phyloP scores from a whole-genome alignment of 2,888 invertebrate genomes.

The Trissolcus brochymenae region DNA sequence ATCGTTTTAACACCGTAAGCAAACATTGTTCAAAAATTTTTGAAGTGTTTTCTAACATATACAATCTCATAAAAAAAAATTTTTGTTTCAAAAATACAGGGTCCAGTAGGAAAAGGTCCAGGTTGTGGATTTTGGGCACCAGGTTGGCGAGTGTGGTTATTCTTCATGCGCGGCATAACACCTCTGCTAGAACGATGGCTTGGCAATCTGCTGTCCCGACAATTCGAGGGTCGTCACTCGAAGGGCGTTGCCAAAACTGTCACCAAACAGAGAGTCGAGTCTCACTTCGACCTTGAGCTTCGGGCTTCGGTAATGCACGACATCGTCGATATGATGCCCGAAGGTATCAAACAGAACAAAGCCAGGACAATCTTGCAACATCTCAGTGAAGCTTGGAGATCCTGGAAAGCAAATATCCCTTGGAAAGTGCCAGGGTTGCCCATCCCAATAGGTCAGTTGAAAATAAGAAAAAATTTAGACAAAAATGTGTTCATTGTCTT shows the following conservation, averaged over 20 bases:
- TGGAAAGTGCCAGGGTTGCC: constrained; percentile 99
- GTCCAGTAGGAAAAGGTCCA: constrained; percentile 98
- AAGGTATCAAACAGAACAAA: constrained; percentile 99
- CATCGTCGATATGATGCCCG: constrained; percentile 99
- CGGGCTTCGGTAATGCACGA: constrained; percentile 98
- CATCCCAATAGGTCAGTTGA: constrained; percentile 85
- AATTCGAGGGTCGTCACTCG: constrained; percentile 99
- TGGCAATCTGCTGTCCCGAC: constrained; percentile 98
- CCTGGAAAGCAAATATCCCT: constrained; percentile 99
- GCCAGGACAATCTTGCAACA: constrained; percentile 99
- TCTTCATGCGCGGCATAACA: constrained; percentile 99
- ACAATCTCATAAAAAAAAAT: no score
- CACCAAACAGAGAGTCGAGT: constrained; percentile 99
- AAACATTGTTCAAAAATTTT: no score
- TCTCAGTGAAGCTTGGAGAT: constrained; percentile 99
- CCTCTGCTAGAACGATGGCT: constrained; percentile 98
- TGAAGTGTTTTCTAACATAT: no score
- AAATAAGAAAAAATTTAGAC: not conserved
- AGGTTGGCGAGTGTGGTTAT: constrained; percentile 99
- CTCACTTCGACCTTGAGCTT: constrained; percentile 98
- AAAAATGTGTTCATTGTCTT: no score
- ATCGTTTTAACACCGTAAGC: constrained; percentile 96
- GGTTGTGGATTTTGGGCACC: constrained; percentile 99
- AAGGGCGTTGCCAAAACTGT: constrained; percentile 99
- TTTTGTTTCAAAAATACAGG: constrained; percentile 78